These are phyloP conservation scores for Formica selysi DNA, from an alignment of 1,140 invertebrate genomes.

Conservation along the genomic window DNA sequence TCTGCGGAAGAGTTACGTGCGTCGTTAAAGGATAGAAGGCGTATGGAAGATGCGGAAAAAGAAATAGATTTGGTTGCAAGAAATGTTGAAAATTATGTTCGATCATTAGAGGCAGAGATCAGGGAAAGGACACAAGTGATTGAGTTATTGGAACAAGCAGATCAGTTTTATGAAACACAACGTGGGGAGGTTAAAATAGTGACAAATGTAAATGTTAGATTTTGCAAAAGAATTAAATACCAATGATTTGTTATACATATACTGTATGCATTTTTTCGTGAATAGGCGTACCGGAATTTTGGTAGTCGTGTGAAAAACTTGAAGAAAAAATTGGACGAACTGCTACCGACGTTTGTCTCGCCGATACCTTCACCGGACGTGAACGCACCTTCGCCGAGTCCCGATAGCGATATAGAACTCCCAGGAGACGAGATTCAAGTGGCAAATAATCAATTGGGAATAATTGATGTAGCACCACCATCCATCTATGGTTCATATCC, in stretches of 20 bases:
- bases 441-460: conserved; percentile 78
- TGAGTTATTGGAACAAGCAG: conserved; percentile 91
- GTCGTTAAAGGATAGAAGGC: conserved; percentile 93
- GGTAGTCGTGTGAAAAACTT: conserved; percentile 94
- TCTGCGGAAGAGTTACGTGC: conserved; percentile 90
- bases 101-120: conserved; percentile 93
- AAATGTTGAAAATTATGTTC: conserved; percentile 93
- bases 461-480: conserved; percentile 83
- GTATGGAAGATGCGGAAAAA: conserved; percentile 94
- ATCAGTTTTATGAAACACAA: conserved; percentile 96
- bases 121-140: conserved; percentile 92
- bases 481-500: conserved; percentile 84
- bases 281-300: conserved; percentile 96
- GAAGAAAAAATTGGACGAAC: conserved; percentile 94
- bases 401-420: conserved; percentile 92
- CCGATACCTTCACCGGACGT: conserved; percentile 92
- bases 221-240: not conserved
- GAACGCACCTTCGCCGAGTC: conserved; percentile 94
- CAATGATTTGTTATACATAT: not conserved
- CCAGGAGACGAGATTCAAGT: conserved; percentile 86
- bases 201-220: conserved; percentile 91
- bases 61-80: conserved; percentile 94
- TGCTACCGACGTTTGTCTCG: conserved; percentile 88
- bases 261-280: conserved; percentile 59
- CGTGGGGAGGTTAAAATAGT: conserved; percentile 97